Percentiles rank a stretch among this genome's conserved stretches.
Conservation (phyloP, 2,888 invertebrate species). For the Agrotis puta region DNA sequence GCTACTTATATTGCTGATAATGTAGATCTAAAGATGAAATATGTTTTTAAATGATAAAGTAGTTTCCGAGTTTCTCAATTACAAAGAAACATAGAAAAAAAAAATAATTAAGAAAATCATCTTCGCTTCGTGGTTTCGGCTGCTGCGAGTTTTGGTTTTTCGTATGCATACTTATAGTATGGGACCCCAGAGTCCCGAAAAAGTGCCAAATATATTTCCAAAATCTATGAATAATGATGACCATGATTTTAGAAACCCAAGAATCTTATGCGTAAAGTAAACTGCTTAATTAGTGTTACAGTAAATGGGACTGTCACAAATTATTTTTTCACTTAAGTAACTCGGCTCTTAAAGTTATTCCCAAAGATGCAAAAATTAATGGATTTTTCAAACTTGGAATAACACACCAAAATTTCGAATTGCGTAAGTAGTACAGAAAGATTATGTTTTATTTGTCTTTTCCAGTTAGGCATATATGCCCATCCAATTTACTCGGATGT, state of each 20-base stretch:
- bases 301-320: not conserved
- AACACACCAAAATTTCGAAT: not conserved
- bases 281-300: too few relatives aligned
- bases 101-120: not conserved
- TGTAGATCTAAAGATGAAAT: too few relatives aligned
- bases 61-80: too few relatives aligned
- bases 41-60: too few relatives aligned
- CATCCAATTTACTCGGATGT: constrained; percentile 88
- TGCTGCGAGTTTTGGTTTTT: not conserved
- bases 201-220: not conserved
- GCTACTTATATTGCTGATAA: too few relatives aligned
- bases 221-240: not conserved
- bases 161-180: not conserved
- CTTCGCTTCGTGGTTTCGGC: not conserved
- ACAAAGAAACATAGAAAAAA: too few relatives aligned
- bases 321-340: not conserved
- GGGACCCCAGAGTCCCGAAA: too few relatives aligned
- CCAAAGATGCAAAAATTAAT: not conserved
- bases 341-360: not conserved
- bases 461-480: constrained; percentile 87
- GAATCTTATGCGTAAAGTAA: too few relatives aligned
- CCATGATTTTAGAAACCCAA: not conserved
- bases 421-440: not conserved
- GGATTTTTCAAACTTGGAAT: not conserved
- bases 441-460: constrained; percentile 19